phyloP scores from a whole-genome alignment of 2,888 invertebrate species.

The Diplazon laetatorius region DNA sequence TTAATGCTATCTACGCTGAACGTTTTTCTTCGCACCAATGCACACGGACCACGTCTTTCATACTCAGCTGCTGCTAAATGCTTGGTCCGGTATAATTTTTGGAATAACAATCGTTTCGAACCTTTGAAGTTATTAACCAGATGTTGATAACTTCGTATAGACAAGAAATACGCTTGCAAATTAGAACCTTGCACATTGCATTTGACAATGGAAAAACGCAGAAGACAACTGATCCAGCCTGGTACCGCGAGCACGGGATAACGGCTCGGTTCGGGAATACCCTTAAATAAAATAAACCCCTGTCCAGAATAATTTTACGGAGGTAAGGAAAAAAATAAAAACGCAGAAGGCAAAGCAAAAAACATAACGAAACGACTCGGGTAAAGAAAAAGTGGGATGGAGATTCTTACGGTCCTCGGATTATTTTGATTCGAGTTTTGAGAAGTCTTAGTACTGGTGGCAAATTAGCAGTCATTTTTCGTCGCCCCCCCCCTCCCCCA shows the following conservation, averaged over 20 bases:
- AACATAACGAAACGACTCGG: slow-evolving; percentile 27
- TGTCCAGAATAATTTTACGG: slow-evolving; percentile 72
- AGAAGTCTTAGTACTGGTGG: slow-evolving; percentile 74
- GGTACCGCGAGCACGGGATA: slow-evolving; percentile 18
- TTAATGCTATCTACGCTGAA: too few relatives aligned
- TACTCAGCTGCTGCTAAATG: too few relatives aligned
- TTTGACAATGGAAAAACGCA: too few relatives aligned
- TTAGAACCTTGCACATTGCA: too few relatives aligned
- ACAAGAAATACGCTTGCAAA: too few relatives aligned
- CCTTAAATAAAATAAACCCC: slow-evolving; percentile 75
- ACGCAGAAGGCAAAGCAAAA: slow-evolving; percentile 13
- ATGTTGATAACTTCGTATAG: too few relatives aligned
- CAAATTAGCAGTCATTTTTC: slow-evolving; percentile 81
- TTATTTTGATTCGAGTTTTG: slow-evolving; percentile 80
- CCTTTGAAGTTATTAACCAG: too few relatives aligned
- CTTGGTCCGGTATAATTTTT: too few relatives aligned
- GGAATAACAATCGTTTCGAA: too few relatives aligned
- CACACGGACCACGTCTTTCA: too few relatives aligned
- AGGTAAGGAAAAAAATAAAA: slow-evolving; percentile 51
- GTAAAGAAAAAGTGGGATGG: slow-evolving; percentile 24
- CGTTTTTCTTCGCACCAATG: too few relatives aligned
- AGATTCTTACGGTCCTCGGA: slow-evolving; percentile 64
- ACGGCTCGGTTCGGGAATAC: slow-evolving; percentile 44
- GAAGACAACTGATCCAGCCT: background rate
- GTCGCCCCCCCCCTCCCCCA: slow-evolving; percentile 64